Conservation (phyloP, 2,797 vertebrate species). For the Mionectes olivaceus region DNA sequence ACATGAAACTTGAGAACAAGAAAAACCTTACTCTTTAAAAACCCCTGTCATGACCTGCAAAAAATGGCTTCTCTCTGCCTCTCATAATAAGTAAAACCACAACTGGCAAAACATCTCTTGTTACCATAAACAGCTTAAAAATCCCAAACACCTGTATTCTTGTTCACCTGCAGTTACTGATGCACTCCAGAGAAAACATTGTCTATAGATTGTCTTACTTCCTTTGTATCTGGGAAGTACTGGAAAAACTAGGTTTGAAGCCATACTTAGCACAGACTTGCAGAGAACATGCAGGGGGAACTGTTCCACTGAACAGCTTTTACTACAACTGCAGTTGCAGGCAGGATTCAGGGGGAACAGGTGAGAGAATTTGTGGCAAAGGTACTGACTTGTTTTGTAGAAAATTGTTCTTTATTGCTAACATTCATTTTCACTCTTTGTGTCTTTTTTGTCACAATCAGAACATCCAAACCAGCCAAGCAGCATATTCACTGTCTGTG, state of each 20-base stretch:
- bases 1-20: not conserved
- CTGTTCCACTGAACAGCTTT: not conserved
- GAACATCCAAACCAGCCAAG: slow-evolving; percentile 13
- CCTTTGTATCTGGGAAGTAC: not conserved
- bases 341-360: not conserved
- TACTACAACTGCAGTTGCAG: not conserved
- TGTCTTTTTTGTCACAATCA: not conserved
- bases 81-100: not conserved
- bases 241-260: not conserved
- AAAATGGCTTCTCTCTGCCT: not conserved
- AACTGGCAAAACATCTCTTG: not conserved
- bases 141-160: not conserved
- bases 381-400: not conserved
- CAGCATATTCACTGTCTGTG: not conserved
- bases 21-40: not conserved
- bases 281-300: not conserved
- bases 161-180: not conserved
- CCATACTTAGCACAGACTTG: not conserved
- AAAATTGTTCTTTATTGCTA: not conserved
- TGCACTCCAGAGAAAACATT: not conserved
- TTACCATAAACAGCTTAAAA: not conserved
- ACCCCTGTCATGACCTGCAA: not conserved
- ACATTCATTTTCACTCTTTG: not conserved
- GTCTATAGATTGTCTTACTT: not conserved
- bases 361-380: rapidly evolving